Evolutionary conservation across 2,113 vertebrate genomes (phyloP).

Genomic region (Tichodroma muraria): DNA sequence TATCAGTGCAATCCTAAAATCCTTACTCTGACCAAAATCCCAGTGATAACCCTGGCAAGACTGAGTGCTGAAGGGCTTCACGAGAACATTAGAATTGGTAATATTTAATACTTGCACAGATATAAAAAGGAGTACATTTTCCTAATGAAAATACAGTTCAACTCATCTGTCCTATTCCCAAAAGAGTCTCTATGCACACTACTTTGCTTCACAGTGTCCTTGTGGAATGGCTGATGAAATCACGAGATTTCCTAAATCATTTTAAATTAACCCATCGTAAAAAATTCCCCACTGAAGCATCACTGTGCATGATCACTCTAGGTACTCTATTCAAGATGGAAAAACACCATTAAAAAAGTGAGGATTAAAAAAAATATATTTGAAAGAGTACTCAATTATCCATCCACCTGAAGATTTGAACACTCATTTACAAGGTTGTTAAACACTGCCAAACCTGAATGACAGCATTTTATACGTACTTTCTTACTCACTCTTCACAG

Average conservation of each 20-base stretch:
- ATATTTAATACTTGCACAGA: background rate
- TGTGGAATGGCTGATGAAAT: background rate
- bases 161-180: background rate
- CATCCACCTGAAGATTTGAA: background rate
- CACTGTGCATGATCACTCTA: background rate
- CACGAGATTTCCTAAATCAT: background rate
- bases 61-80: background rate
- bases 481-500: slow-evolving; percentile 6
- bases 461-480: slow-evolving; percentile 40
- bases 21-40: background rate
- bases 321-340: background rate
- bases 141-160: background rate
- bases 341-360: background rate
- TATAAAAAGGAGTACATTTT: background rate
- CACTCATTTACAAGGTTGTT: background rate
- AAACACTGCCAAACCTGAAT: slow-evolving; percentile 46
- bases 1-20: background rate
- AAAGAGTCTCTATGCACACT: background rate
- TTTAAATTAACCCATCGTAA: background rate
- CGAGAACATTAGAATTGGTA: background rate
- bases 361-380: background rate
- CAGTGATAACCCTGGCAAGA: background rate
- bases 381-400: background rate
- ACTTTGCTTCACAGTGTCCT: background rate
- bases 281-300: background rate